Conservation (phyloP, 2,113 vertebrate genomes). For the Neolamprologus variostigma region DNA sequence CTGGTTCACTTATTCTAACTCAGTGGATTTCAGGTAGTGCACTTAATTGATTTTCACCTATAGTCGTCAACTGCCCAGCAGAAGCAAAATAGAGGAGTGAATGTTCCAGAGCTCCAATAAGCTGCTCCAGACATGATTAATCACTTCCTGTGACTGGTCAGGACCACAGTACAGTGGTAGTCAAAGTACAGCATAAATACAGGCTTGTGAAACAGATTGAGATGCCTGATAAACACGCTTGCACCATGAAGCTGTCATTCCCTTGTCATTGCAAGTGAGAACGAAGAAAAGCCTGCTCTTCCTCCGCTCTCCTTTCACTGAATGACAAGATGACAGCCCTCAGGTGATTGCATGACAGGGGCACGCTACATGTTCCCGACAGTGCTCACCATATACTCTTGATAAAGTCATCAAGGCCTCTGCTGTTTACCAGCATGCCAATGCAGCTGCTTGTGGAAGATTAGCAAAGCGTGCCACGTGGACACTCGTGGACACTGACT, state of each 20-base stretch:
- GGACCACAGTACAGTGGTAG: neutral
- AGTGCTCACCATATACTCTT: neutral
- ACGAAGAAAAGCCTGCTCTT: neutral
- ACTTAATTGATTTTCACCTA: neutral
- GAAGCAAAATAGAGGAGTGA: neutral
- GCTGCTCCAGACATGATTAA: neutral
- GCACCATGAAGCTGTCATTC: conserved; percentile 33
- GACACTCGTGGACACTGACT: neutral
- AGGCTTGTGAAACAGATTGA: conserved; percentile 11
- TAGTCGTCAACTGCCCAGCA: neutral
- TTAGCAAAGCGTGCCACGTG: neutral
- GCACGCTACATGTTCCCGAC: neutral
- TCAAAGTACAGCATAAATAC: neutral
- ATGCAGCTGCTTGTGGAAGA: neutral
- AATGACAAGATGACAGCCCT: conserved; percentile 30
- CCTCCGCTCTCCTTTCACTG: neutral
- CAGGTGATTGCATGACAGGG: conserved; percentile 10
- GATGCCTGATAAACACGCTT: conserved; percentile 27
- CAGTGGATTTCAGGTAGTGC: neutral
- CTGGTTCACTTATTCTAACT: neutral
- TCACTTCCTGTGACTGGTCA: neutral
- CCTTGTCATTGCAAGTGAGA: conserved; percentile 4
- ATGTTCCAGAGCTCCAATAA: neutral
- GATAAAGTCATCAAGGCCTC: conserved; percentile 13
- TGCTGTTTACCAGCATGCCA: neutral